phyloP scores from a whole-genome alignment of 2,797 vertebrate species.

The Syndactyla subalaris region DNA sequence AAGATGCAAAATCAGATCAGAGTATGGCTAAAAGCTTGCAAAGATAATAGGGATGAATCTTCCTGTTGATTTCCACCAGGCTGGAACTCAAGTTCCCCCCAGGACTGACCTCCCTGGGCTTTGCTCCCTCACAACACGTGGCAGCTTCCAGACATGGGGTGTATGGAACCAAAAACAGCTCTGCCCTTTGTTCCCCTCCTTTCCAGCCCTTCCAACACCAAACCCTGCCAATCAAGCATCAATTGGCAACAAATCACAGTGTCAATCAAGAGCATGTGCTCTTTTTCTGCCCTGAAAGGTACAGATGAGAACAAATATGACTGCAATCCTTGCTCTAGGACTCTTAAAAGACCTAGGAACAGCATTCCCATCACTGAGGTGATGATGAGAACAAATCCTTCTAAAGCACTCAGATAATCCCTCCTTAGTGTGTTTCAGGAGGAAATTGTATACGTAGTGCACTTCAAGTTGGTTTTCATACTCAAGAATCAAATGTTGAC shows the following conservation, averaged over 20 bases:
- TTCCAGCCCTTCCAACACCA: neutral
- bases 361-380: neutral
- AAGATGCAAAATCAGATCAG: neutral
- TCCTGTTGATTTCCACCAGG: neutral
- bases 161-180: fast-evolving
- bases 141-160: fast-evolving
- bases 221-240: neutral
- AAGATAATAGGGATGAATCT: neutral
- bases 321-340: neutral
- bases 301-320: neutral
- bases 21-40: neutral
- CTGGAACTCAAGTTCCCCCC: neutral
- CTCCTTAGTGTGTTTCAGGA: neutral
- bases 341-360: neutral
- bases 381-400: neutral
- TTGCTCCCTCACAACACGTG: too few relatives aligned
- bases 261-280: neutral
- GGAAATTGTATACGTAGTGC: neutral
- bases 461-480: neutral
- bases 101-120: neutral
- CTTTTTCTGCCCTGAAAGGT: neutral
- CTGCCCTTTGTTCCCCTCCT: neutral
- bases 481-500: neutral
- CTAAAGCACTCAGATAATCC: neutral
- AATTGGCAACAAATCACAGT: neutral